Percentiles rank a stretch among this genome's conserved stretches.
These are phyloP conservation scores for Drosophila cardini DNA, from an alignment of 1,140 invertebrate species.

Conservation along the genomic window DNA sequence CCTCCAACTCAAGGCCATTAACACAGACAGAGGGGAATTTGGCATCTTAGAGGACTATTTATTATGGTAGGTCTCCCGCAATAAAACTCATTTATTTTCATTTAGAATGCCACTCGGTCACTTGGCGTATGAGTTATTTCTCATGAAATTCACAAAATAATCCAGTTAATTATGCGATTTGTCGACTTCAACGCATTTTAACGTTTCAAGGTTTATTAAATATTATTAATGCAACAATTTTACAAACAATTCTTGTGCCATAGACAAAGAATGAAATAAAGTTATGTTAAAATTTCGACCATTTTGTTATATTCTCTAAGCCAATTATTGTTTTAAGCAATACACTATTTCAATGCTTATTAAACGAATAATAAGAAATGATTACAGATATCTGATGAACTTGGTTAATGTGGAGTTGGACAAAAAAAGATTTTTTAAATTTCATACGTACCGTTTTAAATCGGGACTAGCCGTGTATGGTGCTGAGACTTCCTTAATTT, in stretches of 20 bases:
- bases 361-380: too few species aligned
- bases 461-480: slow-evolving; percentile 91
- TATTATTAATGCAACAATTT: slow-evolving; percentile 7
- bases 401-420: too few species aligned
- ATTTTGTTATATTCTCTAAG: too few species aligned
- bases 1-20: slow-evolving; percentile 36
- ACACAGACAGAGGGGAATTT: neutral
- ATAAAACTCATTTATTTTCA: slow-evolving; percentile 72
- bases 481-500: slow-evolving; percentile 94
- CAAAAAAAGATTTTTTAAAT: slow-evolving; percentile 26
- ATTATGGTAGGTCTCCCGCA: slow-evolving; percentile 46
- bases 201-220: slow-evolving; percentile 39
- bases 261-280: neutral
- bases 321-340: too few species aligned
- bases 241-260: neutral
- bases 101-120: slow-evolving; percentile 56
- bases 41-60: slow-evolving; percentile 55
- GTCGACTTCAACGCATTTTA: slow-evolving; percentile 52
- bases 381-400: too few species aligned
- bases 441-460: slow-evolving; percentile 87
- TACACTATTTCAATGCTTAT: too few species aligned
- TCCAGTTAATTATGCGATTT: slow-evolving; percentile 75
- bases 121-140: slow-evolving; percentile 51
- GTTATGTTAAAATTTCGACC: too few species aligned
- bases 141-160: slow-evolving; percentile 59